These are phyloP conservation scores for Cyclina sinensis DNA, from an alignment of 1,140 invertebrate genomes.

Conservation along the genomic window DNA sequence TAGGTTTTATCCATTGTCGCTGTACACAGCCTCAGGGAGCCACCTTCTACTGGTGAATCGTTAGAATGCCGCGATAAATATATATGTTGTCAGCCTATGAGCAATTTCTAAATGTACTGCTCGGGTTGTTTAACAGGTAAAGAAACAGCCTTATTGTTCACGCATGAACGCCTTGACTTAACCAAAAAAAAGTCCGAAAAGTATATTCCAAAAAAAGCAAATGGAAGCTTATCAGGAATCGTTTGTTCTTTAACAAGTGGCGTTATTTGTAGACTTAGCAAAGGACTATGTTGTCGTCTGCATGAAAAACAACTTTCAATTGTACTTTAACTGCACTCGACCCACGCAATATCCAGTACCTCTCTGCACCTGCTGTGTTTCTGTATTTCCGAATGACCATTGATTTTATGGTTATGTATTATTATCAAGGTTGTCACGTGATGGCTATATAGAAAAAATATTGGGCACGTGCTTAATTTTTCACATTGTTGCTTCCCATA, in stretches of 20 bases:
- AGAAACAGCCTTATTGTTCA: conserved; percentile 70
- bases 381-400: conserved; percentile 44
- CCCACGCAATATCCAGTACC: conserved; percentile 52
- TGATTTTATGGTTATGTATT: conserved; percentile 38
- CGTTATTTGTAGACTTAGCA: conserved; percentile 65
- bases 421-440: conserved; percentile 36
- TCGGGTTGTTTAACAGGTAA: conserved; percentile 69
- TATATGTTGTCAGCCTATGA: conserved; percentile 50
- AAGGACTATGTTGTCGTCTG: background rate
- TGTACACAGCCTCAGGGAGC: background rate
- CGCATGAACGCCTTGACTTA: conserved; percentile 49
- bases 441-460: conserved; percentile 41
- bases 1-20: background rate
- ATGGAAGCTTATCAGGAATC: too few relatives aligned
- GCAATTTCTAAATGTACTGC: conserved; percentile 73
- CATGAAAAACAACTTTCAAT: conserved; percentile 32
- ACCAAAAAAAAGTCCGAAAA: too few relatives aligned
- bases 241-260: conserved; percentile 45
- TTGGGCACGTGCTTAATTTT: conserved; percentile 5
- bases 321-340: background rate
- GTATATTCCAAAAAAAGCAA: too few relatives aligned
- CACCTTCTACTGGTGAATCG: conserved; percentile 65
- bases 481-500: conserved; percentile 1
- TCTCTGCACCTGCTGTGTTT: background rate
- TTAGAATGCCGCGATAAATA: conserved; percentile 68